Percentiles rank a stretch among this genome's conserved stretches.
These are phyloP conservation scores for Azemiops feae DNA, from an alignment of 2,113 vertebrate genomes.

Conservation along the genomic window DNA sequence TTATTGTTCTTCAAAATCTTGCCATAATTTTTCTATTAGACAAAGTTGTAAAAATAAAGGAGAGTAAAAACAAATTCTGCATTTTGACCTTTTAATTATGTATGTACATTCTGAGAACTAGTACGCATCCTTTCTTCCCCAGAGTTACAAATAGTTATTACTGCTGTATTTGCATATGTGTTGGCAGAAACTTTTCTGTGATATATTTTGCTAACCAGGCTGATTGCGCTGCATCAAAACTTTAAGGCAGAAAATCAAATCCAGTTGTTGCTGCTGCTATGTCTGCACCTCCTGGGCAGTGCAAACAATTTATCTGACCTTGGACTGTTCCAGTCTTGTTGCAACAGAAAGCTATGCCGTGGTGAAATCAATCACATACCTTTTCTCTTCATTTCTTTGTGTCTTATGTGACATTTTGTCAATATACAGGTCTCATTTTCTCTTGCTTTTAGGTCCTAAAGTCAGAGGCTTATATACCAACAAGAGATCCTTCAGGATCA, in stretches of 20 bases:
- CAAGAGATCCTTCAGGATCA: slow-evolving; percentile 84
- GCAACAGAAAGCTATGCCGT: slow-evolving; percentile 43
- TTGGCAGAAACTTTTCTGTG: slow-evolving; percentile 46
- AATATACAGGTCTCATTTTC: slow-evolving; percentile 39
- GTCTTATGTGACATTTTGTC: slow-evolving; percentile 49
- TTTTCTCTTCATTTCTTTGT: slow-evolving; percentile 15
- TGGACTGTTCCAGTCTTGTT: slow-evolving; percentile 44
- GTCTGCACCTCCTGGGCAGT: neutral
- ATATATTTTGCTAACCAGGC: slow-evolving; percentile 56
- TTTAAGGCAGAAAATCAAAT: slow-evolving; percentile 62
- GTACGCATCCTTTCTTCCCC: neutral
- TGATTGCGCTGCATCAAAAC: slow-evolving; percentile 54
- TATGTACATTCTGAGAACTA: slow-evolving; percentile 7
- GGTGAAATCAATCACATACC: slow-evolving; percentile 34
- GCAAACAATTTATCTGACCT: slow-evolving; percentile 38
- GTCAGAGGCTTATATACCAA: slow-evolving; percentile 86
- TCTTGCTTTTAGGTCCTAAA: slow-evolving; percentile 83
- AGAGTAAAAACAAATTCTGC: neutral
- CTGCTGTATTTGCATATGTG: slow-evolving; percentile 46
- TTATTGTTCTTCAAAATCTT: slow-evolving; percentile 24
- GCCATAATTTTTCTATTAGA: slow-evolving; percentile 28
- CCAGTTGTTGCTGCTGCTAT: slow-evolving; percentile 29
- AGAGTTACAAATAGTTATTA: neutral
- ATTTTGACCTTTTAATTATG: slow-evolving; percentile 32
- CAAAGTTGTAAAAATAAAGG: slow-evolving; percentile 23